These are phyloP conservation scores for Eurystomus gularis DNA, from an alignment of 2,113 vertebrate genomes.

Conservation along the genomic window DNA sequence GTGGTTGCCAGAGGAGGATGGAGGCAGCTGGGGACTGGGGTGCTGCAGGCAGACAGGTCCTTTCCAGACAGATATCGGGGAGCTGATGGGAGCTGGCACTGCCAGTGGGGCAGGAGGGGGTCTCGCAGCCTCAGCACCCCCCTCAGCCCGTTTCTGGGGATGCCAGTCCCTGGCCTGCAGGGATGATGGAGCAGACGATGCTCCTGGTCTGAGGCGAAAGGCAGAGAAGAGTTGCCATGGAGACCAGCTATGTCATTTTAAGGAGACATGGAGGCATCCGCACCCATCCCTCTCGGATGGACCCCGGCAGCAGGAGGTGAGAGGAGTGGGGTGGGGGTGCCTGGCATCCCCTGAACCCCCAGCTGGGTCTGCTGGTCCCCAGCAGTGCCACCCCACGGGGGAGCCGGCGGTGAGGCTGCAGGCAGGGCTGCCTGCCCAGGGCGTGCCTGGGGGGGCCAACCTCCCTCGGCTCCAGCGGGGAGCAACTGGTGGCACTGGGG, in stretches of 20 bases:
- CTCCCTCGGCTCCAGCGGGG: neutral
- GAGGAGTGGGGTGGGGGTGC: accelerated
- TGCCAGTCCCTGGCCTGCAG: neutral
- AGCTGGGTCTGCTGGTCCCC: neutral
- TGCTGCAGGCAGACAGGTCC: accelerated
- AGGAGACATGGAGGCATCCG: slow-evolving; percentile 15
- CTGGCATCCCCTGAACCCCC: neutral
- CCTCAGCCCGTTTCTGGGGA: neutral
- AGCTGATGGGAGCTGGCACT: neutral
- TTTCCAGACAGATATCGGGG: neutral
- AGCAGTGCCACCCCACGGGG: accelerated
- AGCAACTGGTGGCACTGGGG: neutral
- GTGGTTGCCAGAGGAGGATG: neutral
- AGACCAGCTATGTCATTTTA: slow-evolving; percentile 58
- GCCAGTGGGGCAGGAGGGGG: neutral
- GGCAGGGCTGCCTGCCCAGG: neutral
- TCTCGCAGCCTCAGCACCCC: accelerated
- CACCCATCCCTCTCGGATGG: neutral
- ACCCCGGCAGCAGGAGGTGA: neutral
- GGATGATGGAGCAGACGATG: slow-evolving; percentile 57
- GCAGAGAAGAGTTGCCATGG: slow-evolving; percentile 69
- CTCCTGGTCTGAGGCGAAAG: slow-evolving; percentile 63
- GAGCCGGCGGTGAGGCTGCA: accelerated
- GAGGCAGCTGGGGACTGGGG: too few relatives aligned
- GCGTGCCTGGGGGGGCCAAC: accelerated